Evolutionary conservation across 2,113 vertebrate species (phyloP), one percentile per base, ranked within the genome.

Genomic region (Dasyurus viverrinus): DNA sequence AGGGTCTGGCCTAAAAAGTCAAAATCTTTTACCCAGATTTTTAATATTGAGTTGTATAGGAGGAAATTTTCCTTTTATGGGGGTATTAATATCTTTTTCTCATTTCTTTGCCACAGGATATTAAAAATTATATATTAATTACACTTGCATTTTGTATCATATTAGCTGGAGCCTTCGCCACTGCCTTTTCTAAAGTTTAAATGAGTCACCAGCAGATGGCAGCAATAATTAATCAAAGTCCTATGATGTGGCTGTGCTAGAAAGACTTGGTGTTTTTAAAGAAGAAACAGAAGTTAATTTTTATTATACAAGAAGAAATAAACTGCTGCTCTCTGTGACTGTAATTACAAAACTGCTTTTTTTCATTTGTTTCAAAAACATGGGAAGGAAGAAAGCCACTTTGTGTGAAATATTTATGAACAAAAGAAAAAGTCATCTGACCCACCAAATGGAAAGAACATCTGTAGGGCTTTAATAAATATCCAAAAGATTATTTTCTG

Each of bases 181-280:
- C 99, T 0, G 99, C 98, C 46, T 98, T 99, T 98, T 99, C 99
- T 89, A 99, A 99, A 97, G 53, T 98, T 16, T 99, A 95, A 98
- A 92, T 91, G 16, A 68, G 89, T 57, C 24, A 14, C 97, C 98
- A 97, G 96, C 93, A 98, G 98, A 93, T 98, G 98, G 98, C 97
- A 97, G 96, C 96, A 94, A 76, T 2, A 23, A 54, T 93, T 94
- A 95, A 94, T 48, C 53, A 24, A 97, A n/a, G 2, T 0, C 23
- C 7, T 48, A 12, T 54, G 8, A 12, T 90, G 1, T 22, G 53
- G 90, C 23, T 36, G 3, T 50, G 0, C 16, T 5, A 3, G 42
- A 0, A 2, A 1, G 27, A 84, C 4, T 6, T 1, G 14, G 16
- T 47, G 42, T 53, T 27, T 55, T 89, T 60, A 89, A n/a, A 89